Evolutionary conservation across 2,113 vertebrate species (phyloP).

Genomic region (Toxotes jaculatrix): DNA sequence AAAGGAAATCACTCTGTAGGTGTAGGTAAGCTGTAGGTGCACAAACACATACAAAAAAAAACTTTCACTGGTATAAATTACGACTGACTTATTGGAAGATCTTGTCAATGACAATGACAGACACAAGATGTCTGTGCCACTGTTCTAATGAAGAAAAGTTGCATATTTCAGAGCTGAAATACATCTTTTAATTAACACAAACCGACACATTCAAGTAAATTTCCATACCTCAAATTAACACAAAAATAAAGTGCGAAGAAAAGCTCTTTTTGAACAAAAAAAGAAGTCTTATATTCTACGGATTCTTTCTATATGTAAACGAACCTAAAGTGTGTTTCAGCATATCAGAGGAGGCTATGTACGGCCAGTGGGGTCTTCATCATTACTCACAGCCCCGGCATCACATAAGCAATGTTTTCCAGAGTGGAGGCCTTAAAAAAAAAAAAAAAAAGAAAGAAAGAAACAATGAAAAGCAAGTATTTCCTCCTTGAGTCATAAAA

Average conservation of each 20-base stretch:
- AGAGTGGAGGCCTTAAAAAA: conserved; percentile 89
- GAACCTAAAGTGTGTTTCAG: not conserved
- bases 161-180: not conserved
- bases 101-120: not conserved
- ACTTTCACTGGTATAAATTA: not conserved
- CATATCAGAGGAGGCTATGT: not conserved
- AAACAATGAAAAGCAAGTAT: not conserved
- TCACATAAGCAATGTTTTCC: conserved; percentile 97
- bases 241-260: not conserved
- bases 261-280: not conserved
- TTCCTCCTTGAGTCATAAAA: not conserved
- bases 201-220: not conserved
- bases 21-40: too few relatives aligned
- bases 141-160: not conserved
- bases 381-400: conserved; percentile 86
- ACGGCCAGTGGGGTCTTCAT: not conserved
- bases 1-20: too few relatives aligned
- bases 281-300: too few relatives aligned
- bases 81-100: not conserved
- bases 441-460: not conserved
- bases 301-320: not conserved
- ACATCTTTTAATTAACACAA: conserved; percentile 11
- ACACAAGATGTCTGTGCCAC: not conserved
- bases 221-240: conserved; percentile 1
- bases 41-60: not conserved